Evolutionary conservation across 2,888 invertebrate genomes (phyloP).

Genomic region (Heteropelma amictum): DNA sequence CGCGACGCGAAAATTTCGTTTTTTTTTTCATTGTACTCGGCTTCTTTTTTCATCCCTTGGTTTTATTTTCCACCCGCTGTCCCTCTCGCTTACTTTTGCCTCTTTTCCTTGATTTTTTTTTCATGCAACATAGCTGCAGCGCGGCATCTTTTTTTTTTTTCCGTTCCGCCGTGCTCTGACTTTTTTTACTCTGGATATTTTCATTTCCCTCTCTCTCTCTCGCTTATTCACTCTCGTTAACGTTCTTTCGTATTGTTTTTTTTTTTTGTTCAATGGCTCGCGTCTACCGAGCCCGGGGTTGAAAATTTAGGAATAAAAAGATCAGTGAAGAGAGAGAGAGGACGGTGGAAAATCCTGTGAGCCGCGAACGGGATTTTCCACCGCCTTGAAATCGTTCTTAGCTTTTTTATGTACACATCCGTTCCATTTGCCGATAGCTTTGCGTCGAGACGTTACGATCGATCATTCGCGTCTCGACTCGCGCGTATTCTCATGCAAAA

Average conservation of each 20-base stretch:
- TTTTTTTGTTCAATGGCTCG: constrained; percentile 13
- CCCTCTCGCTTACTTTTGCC: no score
- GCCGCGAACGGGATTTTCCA: constrained; percentile 37
- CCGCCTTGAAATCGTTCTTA: constrained; percentile 45
- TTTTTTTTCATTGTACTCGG: not conserved
- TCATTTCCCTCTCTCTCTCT: constrained; percentile 6
- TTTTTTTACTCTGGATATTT: not conserved
- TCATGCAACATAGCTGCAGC: constrained; percentile 18
- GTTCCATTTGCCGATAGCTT: constrained; percentile 35
- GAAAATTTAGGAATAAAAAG: constrained; percentile 34
- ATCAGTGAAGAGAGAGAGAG: not conserved
- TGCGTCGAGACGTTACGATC: constrained; percentile 39
- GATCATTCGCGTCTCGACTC: constrained; percentile 53
- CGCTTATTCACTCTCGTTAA: constrained; percentile 34
- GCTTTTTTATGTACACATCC: constrained; percentile 3
- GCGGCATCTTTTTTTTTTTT: not conserved
- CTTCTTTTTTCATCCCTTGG: not conserved
- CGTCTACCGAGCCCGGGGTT: constrained; percentile 19
- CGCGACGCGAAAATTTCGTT: constrained; percentile 20
- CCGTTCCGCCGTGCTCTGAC: not conserved
- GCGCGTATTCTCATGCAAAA: constrained; percentile 60
- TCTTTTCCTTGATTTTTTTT: no score
- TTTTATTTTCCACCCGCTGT: no score
- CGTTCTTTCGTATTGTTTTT: constrained; percentile 17
- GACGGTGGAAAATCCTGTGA: not conserved